Base-by-base conservation (phyloP, 2,113 vertebrate genomes). In the Erpornis zantholeuca region DNA sequence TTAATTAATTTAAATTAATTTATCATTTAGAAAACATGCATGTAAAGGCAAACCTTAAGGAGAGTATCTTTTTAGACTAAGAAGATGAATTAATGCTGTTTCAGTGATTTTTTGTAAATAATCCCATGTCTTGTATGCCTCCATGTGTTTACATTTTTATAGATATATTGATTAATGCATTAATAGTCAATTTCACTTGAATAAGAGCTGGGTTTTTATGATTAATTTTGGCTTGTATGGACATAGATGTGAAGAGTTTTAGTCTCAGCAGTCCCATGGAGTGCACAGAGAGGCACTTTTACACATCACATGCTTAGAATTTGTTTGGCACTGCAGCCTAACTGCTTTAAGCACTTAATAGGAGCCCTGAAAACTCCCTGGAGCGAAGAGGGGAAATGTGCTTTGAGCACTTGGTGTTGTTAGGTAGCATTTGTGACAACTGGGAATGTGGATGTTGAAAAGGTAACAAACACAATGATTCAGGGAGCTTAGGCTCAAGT, bases 361-460 rank as follows among this genome's bases (percentile, higher is more conserved):
- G 49, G 70, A 91, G 72, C 75, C 54, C 12, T 80, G 82, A 59
- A 21, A 95, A 77, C 63, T 83, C 93, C 84, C 94, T 16, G 23
- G 73, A 92, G 94, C 10, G 70, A 17, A 18, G 59, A 63, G 38
- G 66, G 92, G 87, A 97, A 94, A 97, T 60, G 78, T 63, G 33
- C 71, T 83, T 61, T 27, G 65, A 92, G 95, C 4, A 0, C 88
- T 76, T 52, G 21, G 18, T 53, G 70, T 69, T 83, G 38, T 78
- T 81, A 95, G 90, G 75, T 83, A 95, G 84, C 94, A 90, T 84
- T 86, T 72, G 85, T 76, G 83, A 90, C 85, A 95, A 88, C 49
- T 91, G 82, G 89, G 88, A 90, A 85, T 15, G 63, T 33, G 94
- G 68, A 71, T 92, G 96, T 92, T 97, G 92, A 96, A 96, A 97